Conservation (phyloP, 2,888 invertebrate species). For the Venustoraphidia nigricollis region DNA sequence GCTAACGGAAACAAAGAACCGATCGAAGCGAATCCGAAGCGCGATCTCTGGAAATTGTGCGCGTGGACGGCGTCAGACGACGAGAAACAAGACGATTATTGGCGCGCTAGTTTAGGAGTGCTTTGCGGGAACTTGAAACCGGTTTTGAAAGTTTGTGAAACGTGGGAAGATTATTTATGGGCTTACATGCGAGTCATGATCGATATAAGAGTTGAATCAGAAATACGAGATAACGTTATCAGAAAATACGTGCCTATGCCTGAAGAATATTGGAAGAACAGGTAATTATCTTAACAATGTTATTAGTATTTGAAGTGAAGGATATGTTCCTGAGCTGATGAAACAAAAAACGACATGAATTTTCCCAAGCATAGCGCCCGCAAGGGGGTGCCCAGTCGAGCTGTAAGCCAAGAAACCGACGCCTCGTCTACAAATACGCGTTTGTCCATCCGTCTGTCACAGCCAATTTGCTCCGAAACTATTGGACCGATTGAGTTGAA, state of each 20-base stretch:
- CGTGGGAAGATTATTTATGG: conserved; percentile 88
- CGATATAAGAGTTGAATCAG: conserved; percentile 71
- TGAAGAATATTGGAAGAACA: conserved; percentile 50
- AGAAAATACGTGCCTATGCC: conserved; percentile 40
- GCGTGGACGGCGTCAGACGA: conserved; percentile 44
- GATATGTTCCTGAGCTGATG: too few relatives aligned
- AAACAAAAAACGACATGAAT: too few relatives aligned
- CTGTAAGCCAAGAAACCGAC: too few relatives aligned
- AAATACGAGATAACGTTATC: conserved; percentile 44
- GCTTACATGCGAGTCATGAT: conserved; percentile 68
- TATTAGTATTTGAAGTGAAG: too few relatives aligned
- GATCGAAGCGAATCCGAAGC: conserved; percentile 67
- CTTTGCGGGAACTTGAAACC: conserved; percentile 72
- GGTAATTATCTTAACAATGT: conserved; percentile 17
- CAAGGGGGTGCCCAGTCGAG: too few relatives aligned
- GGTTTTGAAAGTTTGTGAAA: conserved; percentile 57
- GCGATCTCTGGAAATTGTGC: conserved; percentile 65
- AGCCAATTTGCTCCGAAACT: too few relatives aligned
- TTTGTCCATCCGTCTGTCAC: too few relatives aligned
- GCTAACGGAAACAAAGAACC: conserved; percentile 25
- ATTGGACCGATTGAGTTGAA: too few relatives aligned
- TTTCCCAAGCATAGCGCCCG: too few relatives aligned
- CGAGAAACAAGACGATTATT: conserved; percentile 36
- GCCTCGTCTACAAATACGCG: too few relatives aligned
- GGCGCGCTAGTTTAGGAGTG: conserved; percentile 55